Base-by-base conservation (phyloP, 2,113 vertebrate genomes). In the Galemys pyrenaicus region DNA sequence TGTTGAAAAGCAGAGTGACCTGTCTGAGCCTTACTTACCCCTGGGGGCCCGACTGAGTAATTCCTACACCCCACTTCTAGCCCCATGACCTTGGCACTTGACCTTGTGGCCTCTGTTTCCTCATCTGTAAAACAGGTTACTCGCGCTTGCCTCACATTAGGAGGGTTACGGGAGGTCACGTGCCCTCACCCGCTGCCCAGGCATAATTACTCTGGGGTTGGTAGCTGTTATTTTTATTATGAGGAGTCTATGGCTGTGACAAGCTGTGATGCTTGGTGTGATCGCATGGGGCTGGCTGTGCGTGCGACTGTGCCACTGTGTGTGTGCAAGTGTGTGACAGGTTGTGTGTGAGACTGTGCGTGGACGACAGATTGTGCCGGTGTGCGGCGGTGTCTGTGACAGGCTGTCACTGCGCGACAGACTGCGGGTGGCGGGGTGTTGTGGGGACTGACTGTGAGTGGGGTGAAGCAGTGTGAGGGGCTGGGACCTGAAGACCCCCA, bases 291-390 rank as follows among this genome's bases (percentile, higher is more conserved):
- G 96, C 97, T 97, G 97, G 95, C 93, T 97, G 97, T 96, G 96
- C 88, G 96, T 87, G 92, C 85, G 94, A 92, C 93, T 95, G 95
- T 97, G 97, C 95, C 83, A 80, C 93, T 96, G 93, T 95, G 91
- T 93, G 94, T 79, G 94, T 83, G 94, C 32, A 92, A 46, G 97
- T 73, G 96, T 95, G 95, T 97, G 96, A 96, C 96, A 97, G 96
- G 95, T 94, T 97, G 96, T 95, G 95, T 97, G 96, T 96, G 96
- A 97, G 97, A 97, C 96, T 97, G 93, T 97, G 94, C 94, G 92
- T 96, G 96, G 97, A 96, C 94, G 97, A 97, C 97, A 97, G 97
- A 97, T 97, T 97, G 97, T 97, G 96, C 95, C 96, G 97, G 97
- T 97, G 97, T 95, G 95, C 93, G 87, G 97, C 95, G 35, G 93